These are phyloP conservation scores for Anas platyrhynchos DNA, from an alignment of 2,113 vertebrate genomes.

Conservation along the genomic window DNA sequence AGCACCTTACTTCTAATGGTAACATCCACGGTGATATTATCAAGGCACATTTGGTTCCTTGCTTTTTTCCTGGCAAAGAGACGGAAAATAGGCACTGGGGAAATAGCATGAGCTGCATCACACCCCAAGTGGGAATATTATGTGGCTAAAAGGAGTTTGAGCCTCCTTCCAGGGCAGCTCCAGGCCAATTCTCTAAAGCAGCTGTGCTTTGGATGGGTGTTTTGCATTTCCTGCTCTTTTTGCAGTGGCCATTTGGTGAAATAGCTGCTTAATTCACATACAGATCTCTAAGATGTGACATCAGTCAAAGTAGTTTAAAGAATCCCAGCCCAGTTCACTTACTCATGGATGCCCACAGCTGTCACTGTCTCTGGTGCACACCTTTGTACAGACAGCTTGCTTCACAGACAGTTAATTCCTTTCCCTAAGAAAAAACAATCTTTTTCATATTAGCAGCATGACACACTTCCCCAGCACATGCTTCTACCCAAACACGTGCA, in stretches of 20 bases:
- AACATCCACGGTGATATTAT: background rate
- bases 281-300: background rate
- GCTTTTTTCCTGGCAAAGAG: background rate
- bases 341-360: background rate
- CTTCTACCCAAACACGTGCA: background rate
- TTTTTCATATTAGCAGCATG: background rate
- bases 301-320: background rate
- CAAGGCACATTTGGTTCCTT: background rate
- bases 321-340: background rate
- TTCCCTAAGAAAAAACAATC: background rate
- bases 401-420: background rate
- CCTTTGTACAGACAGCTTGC: background rate
- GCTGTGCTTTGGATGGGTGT: background rate
- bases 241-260: background rate
- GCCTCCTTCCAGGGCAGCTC: background rate
- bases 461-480: background rate
- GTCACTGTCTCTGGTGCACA: background rate
- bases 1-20: background rate
- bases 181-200: background rate
- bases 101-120: background rate
- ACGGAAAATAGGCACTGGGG: background rate
- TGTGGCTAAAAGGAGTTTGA: background rate
- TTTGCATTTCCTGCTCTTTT: background rate
- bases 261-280: background rate
- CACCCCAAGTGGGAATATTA: background rate